Percentiles rank a stretch among this genome's conserved stretches.
Evolutionary conservation across 2,113 vertebrate genomes (phyloP).

Genomic region (Chaenocephalus aceratus): DNA sequence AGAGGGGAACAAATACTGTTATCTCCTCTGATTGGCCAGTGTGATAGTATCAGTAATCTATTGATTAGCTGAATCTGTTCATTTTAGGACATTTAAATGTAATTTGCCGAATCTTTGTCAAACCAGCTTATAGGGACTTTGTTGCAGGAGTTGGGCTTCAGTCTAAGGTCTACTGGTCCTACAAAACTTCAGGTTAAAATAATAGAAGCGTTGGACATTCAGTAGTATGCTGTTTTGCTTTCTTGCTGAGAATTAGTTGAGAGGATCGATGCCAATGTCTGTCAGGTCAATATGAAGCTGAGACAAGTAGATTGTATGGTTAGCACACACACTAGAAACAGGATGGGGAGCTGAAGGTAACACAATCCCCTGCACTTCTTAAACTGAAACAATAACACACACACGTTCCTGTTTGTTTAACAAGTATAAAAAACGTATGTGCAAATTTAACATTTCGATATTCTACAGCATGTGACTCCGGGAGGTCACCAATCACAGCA

Average conservation of each 20-base stretch:
- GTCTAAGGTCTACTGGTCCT: not conserved
- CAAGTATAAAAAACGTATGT: not conserved
- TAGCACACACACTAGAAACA: constrained; percentile 1
- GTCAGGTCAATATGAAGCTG: constrained; percentile 10
- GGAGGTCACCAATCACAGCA: no score
- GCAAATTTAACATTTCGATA: not conserved
- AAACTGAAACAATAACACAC: not conserved
- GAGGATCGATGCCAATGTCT: not conserved
- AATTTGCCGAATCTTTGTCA: constrained; percentile 16
- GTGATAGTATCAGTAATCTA: constrained; percentile 48
- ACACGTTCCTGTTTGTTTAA: not conserved
- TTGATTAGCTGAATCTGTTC: constrained; percentile 47
- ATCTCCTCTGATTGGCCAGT: constrained; percentile 41
- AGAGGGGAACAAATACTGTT: constrained; percentile 38
- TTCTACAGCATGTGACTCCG: not conserved
- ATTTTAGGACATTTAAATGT: constrained; percentile 40
- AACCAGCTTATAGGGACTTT: constrained; percentile 25
- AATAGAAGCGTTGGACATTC: not conserved
- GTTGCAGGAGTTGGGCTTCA: not conserved
- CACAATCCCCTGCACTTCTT: not conserved
- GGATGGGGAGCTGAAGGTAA: not conserved
- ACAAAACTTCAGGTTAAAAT: not conserved
- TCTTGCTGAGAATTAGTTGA: not conserved
- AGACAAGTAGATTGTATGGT: not conserved
- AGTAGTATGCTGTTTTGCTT: not conserved